phyloP scores from a whole-genome alignment of 2,113 vertebrate genomes.

The Gymnarchus niloticus region DNA sequence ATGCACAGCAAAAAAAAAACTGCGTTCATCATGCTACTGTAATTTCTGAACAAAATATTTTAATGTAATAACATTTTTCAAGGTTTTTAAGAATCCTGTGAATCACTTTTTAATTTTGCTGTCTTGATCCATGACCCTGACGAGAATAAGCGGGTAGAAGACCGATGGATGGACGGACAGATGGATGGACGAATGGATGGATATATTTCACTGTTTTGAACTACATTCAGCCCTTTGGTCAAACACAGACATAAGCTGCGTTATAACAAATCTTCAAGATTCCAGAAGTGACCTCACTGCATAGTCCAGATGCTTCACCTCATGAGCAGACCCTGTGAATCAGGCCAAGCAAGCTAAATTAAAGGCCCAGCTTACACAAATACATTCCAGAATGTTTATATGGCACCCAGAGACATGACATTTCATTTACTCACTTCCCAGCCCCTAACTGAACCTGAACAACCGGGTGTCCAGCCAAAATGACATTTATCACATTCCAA shows the following conservation, averaged over 20 bases:
- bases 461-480: background rate
- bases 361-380: conserved; percentile 16
- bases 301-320: conserved; percentile 47
- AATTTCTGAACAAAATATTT: background rate
- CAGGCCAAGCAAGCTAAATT: background rate
- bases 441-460: background rate
- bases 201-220: conserved; percentile 46
- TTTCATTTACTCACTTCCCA: background rate
- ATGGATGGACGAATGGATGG: too few species aligned
- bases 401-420: background rate
- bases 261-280: conserved; percentile 24
- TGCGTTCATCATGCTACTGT: background rate
- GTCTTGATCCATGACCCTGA: too few species aligned
- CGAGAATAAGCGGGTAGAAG: too few species aligned
- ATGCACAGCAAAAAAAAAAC: too few species aligned
- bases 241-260: conserved; percentile 57
- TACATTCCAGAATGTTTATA: conserved; percentile 22
- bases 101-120: conserved; percentile 49
- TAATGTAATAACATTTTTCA: background rate
- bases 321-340: background rate
- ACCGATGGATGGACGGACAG: too few species aligned
- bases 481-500: background rate
- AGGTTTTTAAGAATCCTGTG: conserved; percentile 36
- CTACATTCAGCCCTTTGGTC: conserved; percentile 37
- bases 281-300: conserved; percentile 34